Conservation (phyloP, 2,113 vertebrate genomes). For the Sinosuthora webbiana region DNA sequence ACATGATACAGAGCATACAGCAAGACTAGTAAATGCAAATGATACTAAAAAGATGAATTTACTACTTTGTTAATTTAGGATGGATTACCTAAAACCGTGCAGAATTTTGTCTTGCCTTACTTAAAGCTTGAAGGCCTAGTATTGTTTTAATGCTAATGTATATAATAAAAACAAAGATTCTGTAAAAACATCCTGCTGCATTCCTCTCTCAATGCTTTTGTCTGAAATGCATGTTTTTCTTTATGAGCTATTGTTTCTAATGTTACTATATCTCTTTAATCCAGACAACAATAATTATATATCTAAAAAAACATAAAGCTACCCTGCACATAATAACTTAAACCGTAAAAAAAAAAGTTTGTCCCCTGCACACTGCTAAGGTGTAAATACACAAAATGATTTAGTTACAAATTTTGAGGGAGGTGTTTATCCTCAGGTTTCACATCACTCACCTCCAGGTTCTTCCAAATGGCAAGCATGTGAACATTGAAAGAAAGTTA, state of each 20-base stretch:
- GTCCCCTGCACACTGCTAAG: not conserved
- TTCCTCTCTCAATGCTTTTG: not conserved
- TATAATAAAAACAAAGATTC: not conserved
- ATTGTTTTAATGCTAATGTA: not conserved
- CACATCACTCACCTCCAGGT: slow-evolving; percentile 65
- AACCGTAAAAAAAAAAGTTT: not conserved
- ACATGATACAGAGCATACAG: not conserved
- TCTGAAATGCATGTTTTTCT: not conserved
- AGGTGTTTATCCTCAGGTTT: not conserved
- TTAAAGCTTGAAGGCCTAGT: not conserved
- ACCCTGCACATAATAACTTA: not conserved
- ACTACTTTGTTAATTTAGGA: not conserved
- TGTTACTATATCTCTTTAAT: not conserved
- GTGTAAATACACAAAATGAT: not conserved
- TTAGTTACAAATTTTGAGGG: not conserved
- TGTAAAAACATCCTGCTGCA: not conserved
- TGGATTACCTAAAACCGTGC: not conserved
- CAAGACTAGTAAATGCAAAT: not conserved
- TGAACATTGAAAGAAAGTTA: not conserved
- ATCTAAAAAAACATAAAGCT: not conserved
- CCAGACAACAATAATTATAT: not conserved
- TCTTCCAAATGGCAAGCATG: slow-evolving; percentile 67
- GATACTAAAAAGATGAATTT: not conserved
- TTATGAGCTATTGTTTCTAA: not conserved
- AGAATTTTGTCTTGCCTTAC: not conserved